Percentiles rank a stretch among this genome's conserved stretches.
Conservation (phyloP, 1,140 invertebrate genomes). For the Capitella teleta region DNA sequence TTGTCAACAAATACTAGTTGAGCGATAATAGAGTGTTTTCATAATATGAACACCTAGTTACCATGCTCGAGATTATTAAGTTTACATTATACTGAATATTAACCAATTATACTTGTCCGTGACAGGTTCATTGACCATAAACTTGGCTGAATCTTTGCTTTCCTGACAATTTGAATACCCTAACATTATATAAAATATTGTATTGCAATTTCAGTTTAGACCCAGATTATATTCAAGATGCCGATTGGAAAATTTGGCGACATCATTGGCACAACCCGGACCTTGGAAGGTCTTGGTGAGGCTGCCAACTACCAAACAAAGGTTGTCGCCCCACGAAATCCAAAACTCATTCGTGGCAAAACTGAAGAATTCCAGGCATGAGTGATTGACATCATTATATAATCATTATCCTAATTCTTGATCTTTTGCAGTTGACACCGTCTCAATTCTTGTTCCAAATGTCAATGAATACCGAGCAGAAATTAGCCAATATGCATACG, state of each 20-base stretch:
- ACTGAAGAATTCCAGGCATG: not conserved
- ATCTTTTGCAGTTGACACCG: constrained; percentile 33
- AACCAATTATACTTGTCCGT: too few species aligned
- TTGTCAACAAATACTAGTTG: too few species aligned
- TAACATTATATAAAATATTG: too few species aligned
- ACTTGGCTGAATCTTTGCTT: too few species aligned
- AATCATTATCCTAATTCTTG: constrained; percentile 9
- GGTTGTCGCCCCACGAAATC: constrained; percentile 40
- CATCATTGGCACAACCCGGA: constrained; percentile 37
- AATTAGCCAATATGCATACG: constrained; percentile 37
- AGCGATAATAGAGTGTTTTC: too few species aligned
- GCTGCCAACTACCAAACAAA: constrained; percentile 32
- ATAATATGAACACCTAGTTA: too few species aligned
- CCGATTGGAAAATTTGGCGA: constrained; percentile 39
- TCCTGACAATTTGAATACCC: too few species aligned
- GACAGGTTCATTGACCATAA: too few species aligned
- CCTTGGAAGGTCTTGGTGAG: constrained; percentile 27
- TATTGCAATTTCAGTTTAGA: too few species aligned
- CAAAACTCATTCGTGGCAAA: constrained; percentile 30
- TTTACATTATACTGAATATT: too few species aligned
- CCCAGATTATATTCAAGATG: too few species aligned
- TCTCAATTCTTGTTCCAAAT: constrained; percentile 40
- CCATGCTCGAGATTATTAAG: too few species aligned
- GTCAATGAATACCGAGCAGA: constrained; percentile 40
- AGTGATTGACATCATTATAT: not conserved